Base-by-base conservation (phyloP, 2,888 invertebrate genomes). In the Cryptocephalus primarius region DNA sequence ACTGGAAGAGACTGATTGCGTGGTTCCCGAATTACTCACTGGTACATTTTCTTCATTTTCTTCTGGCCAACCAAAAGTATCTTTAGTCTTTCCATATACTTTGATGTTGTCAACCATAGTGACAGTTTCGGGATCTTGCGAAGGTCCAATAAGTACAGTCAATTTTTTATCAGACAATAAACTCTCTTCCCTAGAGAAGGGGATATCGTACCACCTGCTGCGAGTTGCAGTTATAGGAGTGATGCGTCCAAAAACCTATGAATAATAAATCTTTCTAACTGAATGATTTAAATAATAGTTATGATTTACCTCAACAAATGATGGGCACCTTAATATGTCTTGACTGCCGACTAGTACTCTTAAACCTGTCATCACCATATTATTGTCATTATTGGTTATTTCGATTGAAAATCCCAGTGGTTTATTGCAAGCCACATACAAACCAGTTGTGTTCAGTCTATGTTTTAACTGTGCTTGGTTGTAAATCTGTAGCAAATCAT, bases 51-150 rank as follows among this genome's bases (percentile, higher is more conserved):
- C 95, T 60, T 95, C 94, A 8, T 79, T 82, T 62, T 96, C 95
- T 66, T 96, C 95, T 0, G 94, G 94, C 96, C 95, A 96, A 39
- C 94, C 94, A 63, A 96, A 94, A 1, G 85, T 78, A 65, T 95
- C 95, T 69, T 96, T 96, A 1, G 90, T 88, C 72, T 93, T 94
- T 1, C 93, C 93, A 66, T 95, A 95, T 61, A 61, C 47, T 76
- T 94, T 94, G 14, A 96, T 83, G 41, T 89, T 90, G 68, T 97
- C 95, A 0, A 97, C 80, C 83, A 95, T 88, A 1, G 88, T 91
- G 6, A 94, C 85, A 39, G 87, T 85, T 62, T 90, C 84, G 8
- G 88, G 81, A 70, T 92, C 91, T 67, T 86, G 84, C 0, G 90
- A 89, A 4, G 88, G 83, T 41, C 89, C 88, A 64, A 92, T 90